Base-by-base conservation (phyloP, 2,888 invertebrate genomes). In the Alviniconcha strummeri region DNA sequence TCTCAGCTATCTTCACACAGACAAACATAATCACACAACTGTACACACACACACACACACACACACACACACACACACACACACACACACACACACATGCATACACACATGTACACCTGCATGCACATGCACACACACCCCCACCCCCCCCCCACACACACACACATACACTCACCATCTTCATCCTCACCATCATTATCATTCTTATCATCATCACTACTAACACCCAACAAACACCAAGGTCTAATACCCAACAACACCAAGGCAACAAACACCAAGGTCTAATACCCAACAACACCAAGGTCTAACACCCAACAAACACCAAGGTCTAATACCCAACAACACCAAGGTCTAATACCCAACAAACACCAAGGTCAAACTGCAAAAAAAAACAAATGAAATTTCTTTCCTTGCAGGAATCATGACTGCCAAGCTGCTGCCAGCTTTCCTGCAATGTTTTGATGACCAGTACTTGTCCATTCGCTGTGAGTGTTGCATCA, bases 401-500 rank as follows among this genome's bases (percentile, higher is more conserved):
- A 69, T 69, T n/a, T 79, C 83, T 84, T 72, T 75, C 15, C 75
- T 86, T 90, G 5, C 87, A 93, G 93, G 93, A 80, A 92, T 94
- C 57, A 93, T 94, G 93, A 94, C 94, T n/a, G 91, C 93, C 76
- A 92, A 93, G 83, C 88, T 94, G 78, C 88, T 94, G 77, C 93
- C 92, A 52, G 89, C 90, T 0, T 93, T 93, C 87, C 88, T 94
- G 74, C 82, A 90, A 79, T 93, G 93, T 87, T 94, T 94, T 89
- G 88, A 91, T 64, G 93, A 93, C 86, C 89, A 90, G 57, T 92
- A 92, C 84, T 89, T 93, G n/a, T 91, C 92, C n/a, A 91, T 94
- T 1, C 85, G 94, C 52, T 90, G 89, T 36, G 92, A 93, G 85
- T 91, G 90, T 6, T 94, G 94, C 84, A 90, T 92, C 75, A 91